Evolutionary conservation across 2,888 invertebrate species (phyloP).

Genomic region (Morpho achilles): DNA sequence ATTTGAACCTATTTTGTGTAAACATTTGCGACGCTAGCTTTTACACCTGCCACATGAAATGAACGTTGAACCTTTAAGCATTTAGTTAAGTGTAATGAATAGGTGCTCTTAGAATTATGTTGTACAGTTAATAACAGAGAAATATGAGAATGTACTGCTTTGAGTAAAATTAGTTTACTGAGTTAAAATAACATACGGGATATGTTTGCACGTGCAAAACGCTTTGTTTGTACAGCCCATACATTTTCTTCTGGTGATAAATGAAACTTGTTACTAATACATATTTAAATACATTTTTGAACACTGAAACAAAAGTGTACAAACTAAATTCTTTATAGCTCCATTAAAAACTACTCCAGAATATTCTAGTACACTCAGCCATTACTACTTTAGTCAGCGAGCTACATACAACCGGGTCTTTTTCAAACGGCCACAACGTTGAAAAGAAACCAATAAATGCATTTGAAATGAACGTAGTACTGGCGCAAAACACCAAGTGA

Average conservation of each 20-base stretch:
- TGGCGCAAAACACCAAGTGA: constrained; percentile 1
- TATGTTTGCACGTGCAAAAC: no score
- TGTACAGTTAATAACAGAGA: no score
- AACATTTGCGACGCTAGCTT: neutral
- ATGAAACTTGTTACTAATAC: no score
- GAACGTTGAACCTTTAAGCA: neutral
- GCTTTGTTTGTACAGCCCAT: no score
- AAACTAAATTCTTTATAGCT: constrained; percentile 3
- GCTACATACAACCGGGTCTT: constrained; percentile 5
- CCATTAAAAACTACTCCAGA: constrained; percentile 3
- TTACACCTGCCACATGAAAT: neutral
- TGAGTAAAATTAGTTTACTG: no score
- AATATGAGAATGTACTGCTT: no score
- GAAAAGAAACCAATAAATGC: constrained; percentile 10
- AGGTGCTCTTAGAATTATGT: neutral
- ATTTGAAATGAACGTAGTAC: constrained; percentile 6
- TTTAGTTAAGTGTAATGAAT: neutral
- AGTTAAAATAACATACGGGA: no score
- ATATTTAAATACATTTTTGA: no score
- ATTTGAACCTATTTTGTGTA: neutral
- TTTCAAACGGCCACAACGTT: constrained; percentile 5
- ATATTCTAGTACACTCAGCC: neutral
- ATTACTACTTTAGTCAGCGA: neutral
- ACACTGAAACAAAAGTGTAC: neutral
- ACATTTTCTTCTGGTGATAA: no score